These are phyloP conservation scores for Austrolebias charrua DNA, from an alignment of 2,797 vertebrate genomes.

Conservation along the genomic window DNA sequence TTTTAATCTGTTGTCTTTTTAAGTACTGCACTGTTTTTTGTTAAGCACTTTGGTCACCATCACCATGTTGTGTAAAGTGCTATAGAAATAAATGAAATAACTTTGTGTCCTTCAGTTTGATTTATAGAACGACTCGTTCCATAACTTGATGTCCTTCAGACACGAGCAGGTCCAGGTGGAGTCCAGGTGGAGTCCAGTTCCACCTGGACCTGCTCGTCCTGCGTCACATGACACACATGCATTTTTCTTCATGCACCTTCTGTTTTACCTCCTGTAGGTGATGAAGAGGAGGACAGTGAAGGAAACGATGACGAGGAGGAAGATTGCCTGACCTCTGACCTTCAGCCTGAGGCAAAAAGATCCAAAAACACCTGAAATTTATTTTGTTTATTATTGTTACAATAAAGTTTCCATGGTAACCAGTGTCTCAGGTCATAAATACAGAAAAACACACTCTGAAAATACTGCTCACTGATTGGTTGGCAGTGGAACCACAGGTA, in stretches of 20 bases:
- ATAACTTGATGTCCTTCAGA: too few species aligned
- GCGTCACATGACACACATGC: background rate
- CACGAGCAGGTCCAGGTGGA: too few species aligned
- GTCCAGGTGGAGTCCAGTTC: too few species aligned
- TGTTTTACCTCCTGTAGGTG: conserved; percentile 28
- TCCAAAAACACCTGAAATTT: conserved; percentile 58
- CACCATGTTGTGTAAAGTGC: too few species aligned
- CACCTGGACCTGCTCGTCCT: too few species aligned
- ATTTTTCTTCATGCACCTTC: background rate
- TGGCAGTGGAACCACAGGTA: background rate
- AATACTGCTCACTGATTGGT: conserved; percentile 14
- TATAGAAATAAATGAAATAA: too few species aligned
- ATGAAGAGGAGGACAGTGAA: conserved; percentile 61
- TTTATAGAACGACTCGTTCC: too few species aligned
- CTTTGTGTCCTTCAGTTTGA: too few species aligned
- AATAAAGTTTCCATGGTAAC: conserved; percentile 35
- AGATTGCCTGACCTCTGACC: conserved; percentile 11
- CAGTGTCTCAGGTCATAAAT: conserved; percentile 24
- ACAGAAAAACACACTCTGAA: conserved; percentile 11
- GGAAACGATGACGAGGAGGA: conserved; percentile 65
- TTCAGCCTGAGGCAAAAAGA: conserved; percentile 82
- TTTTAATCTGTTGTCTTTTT: too few species aligned
- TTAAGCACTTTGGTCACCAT: too few species aligned
- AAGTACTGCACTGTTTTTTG: too few species aligned
- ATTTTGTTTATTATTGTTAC: conserved; percentile 1